Evolutionary conservation across 2,888 invertebrate species (phyloP), one percentile per base, ranked within the genome.

Genomic region (Lydus trimaculatus): DNA sequence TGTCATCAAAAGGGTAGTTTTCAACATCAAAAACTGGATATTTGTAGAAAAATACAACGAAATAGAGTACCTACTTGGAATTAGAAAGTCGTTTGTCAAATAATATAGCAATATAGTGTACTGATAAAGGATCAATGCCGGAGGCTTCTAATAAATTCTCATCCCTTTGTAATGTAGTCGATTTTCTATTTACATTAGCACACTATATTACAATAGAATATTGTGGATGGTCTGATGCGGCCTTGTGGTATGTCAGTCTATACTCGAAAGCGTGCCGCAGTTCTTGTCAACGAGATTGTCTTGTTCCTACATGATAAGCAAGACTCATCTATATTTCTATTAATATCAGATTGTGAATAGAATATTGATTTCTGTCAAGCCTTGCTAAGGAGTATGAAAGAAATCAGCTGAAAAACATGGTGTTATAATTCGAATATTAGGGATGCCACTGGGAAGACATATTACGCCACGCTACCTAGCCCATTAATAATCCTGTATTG

Each of bases 91-190:
- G 23, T 23, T 52, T 52, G 23, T 23, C 13, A 23, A 52, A 52
- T 13, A 48, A 48, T 15, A 36, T 36, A 3, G 33, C 33, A 33
- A 17, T n/a, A 20, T 48, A 23, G 20, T 11, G 17, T 13, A n/a
- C 17, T 17, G 43, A 43, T 48, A 48, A 48, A 48, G 48, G 52
- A 52, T 52, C 25, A 52, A 52, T 52, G 52, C 52, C 25, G 23
- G 2, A 13, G 23, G 23, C 20, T 9, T 52, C 13, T 25, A 52
- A 52, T 52, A 43, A 43, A 48, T 48, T 48, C 20, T 25, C 23
- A 52, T 52, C 52, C 23, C 25, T 52, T 52, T 52, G 48, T 48
- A 48, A 20, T 20, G 20, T 48, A 48, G 48, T 20, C 48, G 20
- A 48, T 20, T 20, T 20, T 48, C 48, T 48, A 48, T 48, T 48